Conservation (phyloP, 1,140 invertebrate species). For the Drosophila setifemur region DNA sequence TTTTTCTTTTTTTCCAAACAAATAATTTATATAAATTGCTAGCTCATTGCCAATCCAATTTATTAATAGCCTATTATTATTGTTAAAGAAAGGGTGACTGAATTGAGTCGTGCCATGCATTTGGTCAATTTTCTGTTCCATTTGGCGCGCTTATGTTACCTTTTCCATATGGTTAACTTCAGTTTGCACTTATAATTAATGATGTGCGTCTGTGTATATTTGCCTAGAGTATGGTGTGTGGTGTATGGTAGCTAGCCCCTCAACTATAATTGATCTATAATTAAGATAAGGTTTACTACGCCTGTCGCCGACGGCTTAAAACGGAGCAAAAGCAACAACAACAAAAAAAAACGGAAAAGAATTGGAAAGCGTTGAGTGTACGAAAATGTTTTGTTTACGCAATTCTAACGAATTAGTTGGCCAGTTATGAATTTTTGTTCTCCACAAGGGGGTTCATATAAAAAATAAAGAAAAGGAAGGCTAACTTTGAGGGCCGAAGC, state of each 20-base stretch:
- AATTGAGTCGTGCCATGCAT: constrained; percentile 12
- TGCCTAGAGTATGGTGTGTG: constrained; percentile 11
- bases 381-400: constrained; percentile 60
- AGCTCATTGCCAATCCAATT: constrained; percentile 2
- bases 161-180: constrained; percentile 14
- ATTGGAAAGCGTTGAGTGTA: constrained; percentile 12
- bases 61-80: not conserved
- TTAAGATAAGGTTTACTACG: constrained; percentile 72
- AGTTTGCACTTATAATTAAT: constrained; percentile 44
- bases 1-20: not conserved
- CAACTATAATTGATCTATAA: constrained; percentile 75
- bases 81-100: not conserved
- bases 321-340: constrained; percentile 5
- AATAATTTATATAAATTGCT: no score
- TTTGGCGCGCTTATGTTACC: constrained; percentile 12
- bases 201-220: constrained; percentile 24
- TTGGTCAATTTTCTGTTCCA: constrained; percentile 24
- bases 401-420: constrained; percentile 41
- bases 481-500: no score
- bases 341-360: not conserved
- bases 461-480: not conserved
- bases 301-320: constrained; percentile 44
- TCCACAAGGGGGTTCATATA: not conserved
- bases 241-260: no score
- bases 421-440: constrained; percentile 32